These are phyloP conservation scores for Oligia latruncula DNA, from an alignment of 2,888 invertebrate genomes.

Conservation along the genomic window DNA sequence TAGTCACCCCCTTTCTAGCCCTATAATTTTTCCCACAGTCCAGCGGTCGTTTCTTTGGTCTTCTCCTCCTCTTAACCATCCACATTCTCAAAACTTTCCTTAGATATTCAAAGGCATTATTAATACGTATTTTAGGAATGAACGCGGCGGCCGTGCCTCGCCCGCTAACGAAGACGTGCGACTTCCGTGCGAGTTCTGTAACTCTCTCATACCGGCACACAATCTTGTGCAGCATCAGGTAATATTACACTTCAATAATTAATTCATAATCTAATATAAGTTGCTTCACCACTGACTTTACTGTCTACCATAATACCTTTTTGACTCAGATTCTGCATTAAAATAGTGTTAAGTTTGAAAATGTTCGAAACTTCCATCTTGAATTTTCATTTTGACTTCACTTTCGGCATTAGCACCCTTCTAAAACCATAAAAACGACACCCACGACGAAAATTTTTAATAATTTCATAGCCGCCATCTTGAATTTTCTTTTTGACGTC, in stretches of 20 bases:
- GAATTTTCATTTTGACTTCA: not conserved
- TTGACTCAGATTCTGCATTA: not conserved
- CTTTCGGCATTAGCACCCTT: too few relatives aligned
- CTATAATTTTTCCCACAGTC: not conserved
- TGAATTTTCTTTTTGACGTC: not conserved
- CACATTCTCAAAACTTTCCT: not conserved
- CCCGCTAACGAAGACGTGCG: constrained; percentile 71
- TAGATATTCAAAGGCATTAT: too few relatives aligned
- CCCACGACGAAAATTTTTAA: not conserved
- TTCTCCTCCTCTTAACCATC: not conserved
- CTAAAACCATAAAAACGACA: too few relatives aligned
- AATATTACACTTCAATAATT: not conserved
- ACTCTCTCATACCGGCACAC: constrained; percentile 84
- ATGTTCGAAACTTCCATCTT: not conserved
- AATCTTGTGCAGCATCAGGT: constrained; percentile 89
- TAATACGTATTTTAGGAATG: constrained; percentile 38
- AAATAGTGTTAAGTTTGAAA: not conserved
- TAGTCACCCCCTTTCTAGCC: not conserved
- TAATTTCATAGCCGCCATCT: not conserved
- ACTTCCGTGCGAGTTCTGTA: constrained; percentile 91
- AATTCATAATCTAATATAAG: not conserved
- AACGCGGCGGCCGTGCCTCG: constrained; percentile 20
- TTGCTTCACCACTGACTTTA: not conserved
- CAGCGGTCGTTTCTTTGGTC: not conserved
- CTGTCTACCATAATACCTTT: too few relatives aligned